These are phyloP conservation scores for Meloidogyne exigua DNA, from an alignment of 1,140 invertebrate genomes.

Conservation along the genomic window DNA sequence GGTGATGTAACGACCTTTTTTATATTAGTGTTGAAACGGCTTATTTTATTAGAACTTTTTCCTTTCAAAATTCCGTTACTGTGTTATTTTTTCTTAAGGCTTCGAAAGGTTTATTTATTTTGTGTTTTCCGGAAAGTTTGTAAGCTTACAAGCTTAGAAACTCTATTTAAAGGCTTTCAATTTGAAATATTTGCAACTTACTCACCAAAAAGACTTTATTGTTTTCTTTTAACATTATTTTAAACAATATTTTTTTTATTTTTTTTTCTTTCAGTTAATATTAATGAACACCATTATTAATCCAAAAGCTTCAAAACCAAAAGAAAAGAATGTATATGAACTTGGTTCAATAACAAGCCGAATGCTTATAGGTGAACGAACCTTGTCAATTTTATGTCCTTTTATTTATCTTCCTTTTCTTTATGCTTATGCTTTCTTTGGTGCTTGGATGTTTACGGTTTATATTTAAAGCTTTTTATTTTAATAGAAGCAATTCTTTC, in stretches of 20 bases:
- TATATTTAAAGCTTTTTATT: background rate
- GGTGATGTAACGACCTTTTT: background rate
- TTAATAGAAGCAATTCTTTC: too few species aligned
- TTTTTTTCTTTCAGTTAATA: background rate
- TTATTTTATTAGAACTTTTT: background rate
- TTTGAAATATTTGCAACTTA: background rate
- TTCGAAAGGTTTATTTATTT: too few species aligned
- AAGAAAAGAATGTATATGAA: background rate
- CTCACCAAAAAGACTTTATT: too few species aligned
- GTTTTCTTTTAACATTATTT: background rate
- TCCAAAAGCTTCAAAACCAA: background rate
- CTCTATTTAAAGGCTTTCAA: too few species aligned
- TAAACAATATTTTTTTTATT: background rate
- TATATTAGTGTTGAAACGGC: background rate
- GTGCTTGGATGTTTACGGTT: conserved; percentile 4
- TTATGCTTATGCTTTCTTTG: conserved; percentile 1
- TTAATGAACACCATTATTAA: background rate
- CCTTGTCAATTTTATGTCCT: conserved; percentile 4
- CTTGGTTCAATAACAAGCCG: background rate
- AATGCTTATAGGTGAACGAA: background rate
- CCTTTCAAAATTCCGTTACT: too few species aligned
- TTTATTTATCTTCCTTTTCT: conserved; percentile 2
- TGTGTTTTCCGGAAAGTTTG: too few species aligned
- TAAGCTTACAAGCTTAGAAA: too few species aligned
- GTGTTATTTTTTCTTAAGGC: too few species aligned